Evolutionary conservation across 2,113 vertebrate species (phyloP), one percentile per base, ranked within the genome.

Genomic region (Oryctolagus cuniculus): DNA sequence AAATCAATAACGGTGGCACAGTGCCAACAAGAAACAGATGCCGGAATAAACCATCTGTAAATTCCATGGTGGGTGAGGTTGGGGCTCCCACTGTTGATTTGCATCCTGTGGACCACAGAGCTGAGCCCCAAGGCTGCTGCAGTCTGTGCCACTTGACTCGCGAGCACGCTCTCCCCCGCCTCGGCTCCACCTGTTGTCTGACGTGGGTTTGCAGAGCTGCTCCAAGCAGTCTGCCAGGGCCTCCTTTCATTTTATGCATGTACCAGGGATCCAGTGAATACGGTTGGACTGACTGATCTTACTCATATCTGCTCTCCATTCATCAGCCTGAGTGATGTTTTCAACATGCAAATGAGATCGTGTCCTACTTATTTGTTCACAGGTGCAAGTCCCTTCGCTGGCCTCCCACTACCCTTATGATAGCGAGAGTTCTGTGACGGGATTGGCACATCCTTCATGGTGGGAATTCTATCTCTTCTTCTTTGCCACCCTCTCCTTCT

Each of bases 41-140:
- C 94, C 6, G 36, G 90, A 69, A 77, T 96, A 96, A 96, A 96
- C 95, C 92, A 77, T 92, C 86, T 96, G 87, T 89, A 96, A 95
- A 91, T 95, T 94, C 90, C 90, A 72, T 73, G 86, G 73, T 88
- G 95, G 90, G 70, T 2, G n/a, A 72, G 51, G 22, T 70, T 24
- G 83, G 79, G 87, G 34, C 70, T 79, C 67, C 51, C 2, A 66
- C 12, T 79, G 51, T 89, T 89, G 85, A 79, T 83, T 55, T 96
- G 89, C 34, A 67, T 78, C 78, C 67, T 8, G 5, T 27, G 78
- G 78, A 36, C 21, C 25, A 3, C 21, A 6, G 49, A 61, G 36
- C 49, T 3, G 29, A 64, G 34, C 55, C 44, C 34, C 2, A 38
- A 82, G 86, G 25, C 25, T 29, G 17, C 51, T 29, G 16, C 9